Percentiles rank a stretch among this genome's conserved stretches.
Evolutionary conservation across 2,797 vertebrate genomes (phyloP).

Genomic region (Lindbergichthys nudifrons): DNA sequence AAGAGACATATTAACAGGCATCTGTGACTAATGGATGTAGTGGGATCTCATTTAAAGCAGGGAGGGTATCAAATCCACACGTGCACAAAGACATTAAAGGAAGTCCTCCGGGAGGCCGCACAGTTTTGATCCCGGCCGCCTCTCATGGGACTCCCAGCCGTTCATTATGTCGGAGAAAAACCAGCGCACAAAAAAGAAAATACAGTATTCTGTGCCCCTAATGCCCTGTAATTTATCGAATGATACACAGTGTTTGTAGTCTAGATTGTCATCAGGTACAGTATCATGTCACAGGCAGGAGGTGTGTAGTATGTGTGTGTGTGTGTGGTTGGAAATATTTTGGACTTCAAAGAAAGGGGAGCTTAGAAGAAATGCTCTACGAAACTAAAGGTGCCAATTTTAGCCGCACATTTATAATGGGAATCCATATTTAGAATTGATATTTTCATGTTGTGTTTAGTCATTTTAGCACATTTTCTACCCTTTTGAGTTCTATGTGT

Average conservation of each 20-base stretch:
- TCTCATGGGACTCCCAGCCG: conserved; percentile 45
- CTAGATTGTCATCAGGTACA: conserved; percentile 11
- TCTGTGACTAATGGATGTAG: conserved; percentile 72
- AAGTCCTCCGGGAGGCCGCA: conserved; percentile 58
- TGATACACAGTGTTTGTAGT: conserved; percentile 18
- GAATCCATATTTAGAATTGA: too few species aligned
- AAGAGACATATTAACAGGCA: conserved; percentile 62
- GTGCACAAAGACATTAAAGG: conserved; percentile 72
- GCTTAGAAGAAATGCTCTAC: neutral
- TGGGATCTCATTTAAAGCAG: conserved; percentile 69
- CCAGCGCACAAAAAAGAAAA: conserved; percentile 22
- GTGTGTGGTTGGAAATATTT: conserved; percentile 10
- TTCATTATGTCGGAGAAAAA: conserved; percentile 61
- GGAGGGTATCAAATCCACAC: conserved; percentile 68
- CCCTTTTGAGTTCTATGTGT: too few species aligned
- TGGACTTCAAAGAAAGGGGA: neutral
- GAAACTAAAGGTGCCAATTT: neutral
- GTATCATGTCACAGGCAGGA: conserved; percentile 36
- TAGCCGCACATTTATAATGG: neutral
- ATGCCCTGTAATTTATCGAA: conserved; percentile 47
- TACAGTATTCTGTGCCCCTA: conserved; percentile 42
- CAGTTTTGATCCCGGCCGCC: conserved; percentile 68
- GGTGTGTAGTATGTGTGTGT: neutral
- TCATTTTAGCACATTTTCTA: too few species aligned
- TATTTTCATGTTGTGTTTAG: too few species aligned